Evolutionary conservation across 2,797 vertebrate species (phyloP), one percentile per base, ranked within the genome.

Genomic region (Enteromius mattozi): DNA sequence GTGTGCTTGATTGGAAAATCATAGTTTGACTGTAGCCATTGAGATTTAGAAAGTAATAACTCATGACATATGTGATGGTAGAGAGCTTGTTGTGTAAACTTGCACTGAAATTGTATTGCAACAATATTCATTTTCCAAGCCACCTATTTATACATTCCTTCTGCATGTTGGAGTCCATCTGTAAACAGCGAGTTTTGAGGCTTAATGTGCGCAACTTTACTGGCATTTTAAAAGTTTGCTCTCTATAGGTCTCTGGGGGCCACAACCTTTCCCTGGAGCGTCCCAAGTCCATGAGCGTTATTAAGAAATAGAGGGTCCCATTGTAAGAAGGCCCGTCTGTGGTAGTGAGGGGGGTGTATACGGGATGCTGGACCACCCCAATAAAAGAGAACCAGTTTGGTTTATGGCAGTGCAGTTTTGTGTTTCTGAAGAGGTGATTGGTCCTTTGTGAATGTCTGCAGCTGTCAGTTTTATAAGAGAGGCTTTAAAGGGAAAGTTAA

Each of bases 381-480:
- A 88, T 88, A 90, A 90, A 90, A 89, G 68, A 82, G 76, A 85
- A 87, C 68, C 83, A 85, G 87, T 87, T 86, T 88, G 85, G 87
- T 90, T 89, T 90, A 89, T 76, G 66, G 79, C 86, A 27, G 56
- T 49, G 77, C 84, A 85, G 77, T 88, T 88, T 88, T 90, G 87
- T 88, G 87, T 89, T 87, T 87, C 85, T 84, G 88, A 89, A 85
- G 85, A 83, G 85, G 87, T 89, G 86, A 88, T 87, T 87, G 86
- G 87, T 82, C 83, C 85, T 90, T 89, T 90, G 88, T 91, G 89
- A 86, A 87, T 49, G 81, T 84, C 86, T 85, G 80, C 90, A 91
- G 89, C 89, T 90, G 90, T 91, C 89, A 86, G 85, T 88, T 90
- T 89, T 89, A 88, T 91, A 87, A 81, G 87, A 80, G 80, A 49